A percentile compares a stretch with the other conserved stretches of the same genome.
Evolutionary conservation across 2,888 invertebrate genomes (phyloP).

Genomic region (Tromatobia lineatoria): DNA sequence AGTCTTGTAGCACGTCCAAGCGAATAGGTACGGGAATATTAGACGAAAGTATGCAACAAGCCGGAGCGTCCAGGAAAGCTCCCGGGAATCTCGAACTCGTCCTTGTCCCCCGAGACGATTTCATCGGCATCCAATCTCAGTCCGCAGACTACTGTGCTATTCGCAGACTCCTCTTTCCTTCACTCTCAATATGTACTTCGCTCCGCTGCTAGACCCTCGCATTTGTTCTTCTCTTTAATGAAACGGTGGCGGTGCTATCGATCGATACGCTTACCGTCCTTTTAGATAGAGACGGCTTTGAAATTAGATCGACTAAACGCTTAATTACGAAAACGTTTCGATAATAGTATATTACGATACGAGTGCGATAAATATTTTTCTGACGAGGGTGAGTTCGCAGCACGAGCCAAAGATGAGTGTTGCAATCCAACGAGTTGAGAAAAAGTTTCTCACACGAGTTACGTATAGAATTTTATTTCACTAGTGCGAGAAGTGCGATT

Average conservation of each 20-base stretch:
- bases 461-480: no score
- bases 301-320: background rate
- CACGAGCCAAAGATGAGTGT: no score
- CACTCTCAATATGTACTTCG: conserved; percentile 27
- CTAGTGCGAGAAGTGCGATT: no score
- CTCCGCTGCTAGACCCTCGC: background rate
- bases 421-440: no score
- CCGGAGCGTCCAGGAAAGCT: conserved; percentile 49
- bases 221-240: background rate
- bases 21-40: conserved; percentile 68
- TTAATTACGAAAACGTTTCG: background rate
- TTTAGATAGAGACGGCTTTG: background rate
- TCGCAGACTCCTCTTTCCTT: conserved; percentile 35
- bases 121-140: conserved; percentile 79
- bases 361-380: no score
- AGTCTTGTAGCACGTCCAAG: conserved; percentile 12
- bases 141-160: conserved; percentile 59
- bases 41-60: conserved; percentile 79
- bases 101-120: conserved; percentile 76
- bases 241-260: background rate
- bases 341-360: no score
- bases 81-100: conserved; percentile 40
- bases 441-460: no score
- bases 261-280: background rate
- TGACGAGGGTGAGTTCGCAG: no score